A percentile compares a stretch with the other conserved stretches of the same genome.
Evolutionary conservation across 37 sponge, comb jelly and placozoan species (phyloP).

Genomic region (Chondrosia reniformis): DNA sequence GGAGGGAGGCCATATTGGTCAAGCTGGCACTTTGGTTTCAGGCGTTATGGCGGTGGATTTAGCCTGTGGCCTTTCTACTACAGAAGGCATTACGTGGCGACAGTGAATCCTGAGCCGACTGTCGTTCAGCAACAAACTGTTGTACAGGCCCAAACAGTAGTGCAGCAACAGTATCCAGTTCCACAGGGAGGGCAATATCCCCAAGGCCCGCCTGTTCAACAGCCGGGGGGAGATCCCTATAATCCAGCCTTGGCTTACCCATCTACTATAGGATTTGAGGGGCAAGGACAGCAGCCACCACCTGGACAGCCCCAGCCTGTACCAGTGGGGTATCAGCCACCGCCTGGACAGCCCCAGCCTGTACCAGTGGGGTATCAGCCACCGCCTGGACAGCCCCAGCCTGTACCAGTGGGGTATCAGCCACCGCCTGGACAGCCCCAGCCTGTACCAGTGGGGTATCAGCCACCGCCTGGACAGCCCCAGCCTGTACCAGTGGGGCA

Average conservation of each 20-base stretch:
- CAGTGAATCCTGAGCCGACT: background rate
- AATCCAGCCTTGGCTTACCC: background rate
- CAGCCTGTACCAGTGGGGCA: background rate
- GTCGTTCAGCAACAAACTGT: background rate
- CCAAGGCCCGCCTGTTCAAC: background rate
- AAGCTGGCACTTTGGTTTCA: background rate
- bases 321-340: background rate
- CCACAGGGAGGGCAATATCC: background rate
- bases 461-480: background rate
- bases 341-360: no score
- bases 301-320: background rate
- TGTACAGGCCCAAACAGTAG: no score
- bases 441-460: no score
- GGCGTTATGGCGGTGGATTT: background rate
- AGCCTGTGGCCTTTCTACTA: slow-evolving; percentile 10
- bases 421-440: no score
- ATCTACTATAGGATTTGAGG: no score
- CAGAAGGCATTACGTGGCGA: background rate
- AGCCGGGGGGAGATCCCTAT: background rate
- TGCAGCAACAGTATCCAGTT: background rate
- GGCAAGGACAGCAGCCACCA: no score
- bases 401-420: no score
- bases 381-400: no score
- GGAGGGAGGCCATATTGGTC: background rate
- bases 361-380: background rate